Conservation (phyloP, 2,797 vertebrate genomes). For the Phoeniculus purpureus region DNA sequence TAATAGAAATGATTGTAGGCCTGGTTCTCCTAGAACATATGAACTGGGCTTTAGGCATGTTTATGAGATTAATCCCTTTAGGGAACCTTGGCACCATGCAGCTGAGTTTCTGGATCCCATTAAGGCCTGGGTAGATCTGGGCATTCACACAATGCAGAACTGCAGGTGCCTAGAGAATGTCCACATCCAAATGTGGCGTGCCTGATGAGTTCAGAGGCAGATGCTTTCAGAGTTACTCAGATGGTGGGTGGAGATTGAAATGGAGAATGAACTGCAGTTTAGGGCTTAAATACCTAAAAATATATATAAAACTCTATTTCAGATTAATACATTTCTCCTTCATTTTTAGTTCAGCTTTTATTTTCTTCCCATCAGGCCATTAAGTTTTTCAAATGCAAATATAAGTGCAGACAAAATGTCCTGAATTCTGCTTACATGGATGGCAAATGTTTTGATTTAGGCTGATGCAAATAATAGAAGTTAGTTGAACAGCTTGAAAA, state of each 20-base stretch:
- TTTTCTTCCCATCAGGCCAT: not conserved
- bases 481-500: slow-evolving; percentile 1
- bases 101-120: slow-evolving; percentile 51
- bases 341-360: not conserved
- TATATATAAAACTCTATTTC: not conserved
- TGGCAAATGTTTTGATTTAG: slow-evolving; percentile 40
- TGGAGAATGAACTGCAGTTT: not conserved
- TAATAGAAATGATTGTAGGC: not conserved
- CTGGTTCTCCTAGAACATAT: not conserved
- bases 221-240: slow-evolving; percentile 54
- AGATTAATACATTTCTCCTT: rapidly evolving
- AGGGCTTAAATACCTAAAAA: not conserved
- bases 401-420: not conserved
- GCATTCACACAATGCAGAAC: slow-evolving; percentile 34
- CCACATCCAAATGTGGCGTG: slow-evolving; percentile 43
- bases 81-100: not conserved
- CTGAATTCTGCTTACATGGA: not conserved
- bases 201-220: slow-evolving; percentile 39
- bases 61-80: slow-evolving; percentile 38
- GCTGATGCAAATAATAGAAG: not conserved
- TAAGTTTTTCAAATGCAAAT: not conserved
- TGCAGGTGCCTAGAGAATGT: slow-evolving; percentile 55
- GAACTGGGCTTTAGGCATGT: slow-evolving; percentile 34
- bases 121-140: slow-evolving; percentile 55
- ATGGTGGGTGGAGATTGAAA: not conserved